Evolutionary conservation across 2,113 vertebrate species (phyloP).

Genomic region (Macrotis lagotis): DNA sequence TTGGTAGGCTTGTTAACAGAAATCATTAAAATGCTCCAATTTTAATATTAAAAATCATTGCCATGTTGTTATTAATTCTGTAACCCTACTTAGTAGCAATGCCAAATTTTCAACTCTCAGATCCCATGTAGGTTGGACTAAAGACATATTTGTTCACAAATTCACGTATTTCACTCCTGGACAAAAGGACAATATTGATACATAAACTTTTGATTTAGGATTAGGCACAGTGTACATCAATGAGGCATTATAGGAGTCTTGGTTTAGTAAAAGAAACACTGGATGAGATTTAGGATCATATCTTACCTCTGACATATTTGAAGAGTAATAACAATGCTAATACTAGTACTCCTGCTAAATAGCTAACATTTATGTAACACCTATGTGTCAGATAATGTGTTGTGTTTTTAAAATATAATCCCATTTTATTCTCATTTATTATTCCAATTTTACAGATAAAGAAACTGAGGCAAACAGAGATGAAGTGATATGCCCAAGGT

Average conservation of each 20-base stretch:
- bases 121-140: background rate
- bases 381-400: too few relatives aligned
- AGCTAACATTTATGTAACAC: too few relatives aligned
- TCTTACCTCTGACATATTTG: background rate
- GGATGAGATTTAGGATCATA: background rate
- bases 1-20: background rate
- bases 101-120: background rate
- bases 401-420: too few relatives aligned
- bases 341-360: too few relatives aligned
- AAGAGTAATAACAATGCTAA: background rate
- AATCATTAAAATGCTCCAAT: slow-evolving; percentile 2
- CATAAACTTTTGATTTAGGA: background rate
- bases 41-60: slow-evolving; percentile 44
- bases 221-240: background rate
- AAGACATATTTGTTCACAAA: background rate
- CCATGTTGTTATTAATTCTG: background rate
- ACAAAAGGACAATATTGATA: background rate
- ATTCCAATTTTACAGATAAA: background rate
- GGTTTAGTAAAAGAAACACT: background rate
- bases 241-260: background rate
- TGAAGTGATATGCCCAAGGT: background rate
- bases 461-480: background rate
- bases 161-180: background rate
- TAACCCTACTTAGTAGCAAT: background rate
- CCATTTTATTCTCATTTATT: background rate